Conservation (phyloP, 1,140 invertebrate species). For the Riptortus pedestris region DNA sequence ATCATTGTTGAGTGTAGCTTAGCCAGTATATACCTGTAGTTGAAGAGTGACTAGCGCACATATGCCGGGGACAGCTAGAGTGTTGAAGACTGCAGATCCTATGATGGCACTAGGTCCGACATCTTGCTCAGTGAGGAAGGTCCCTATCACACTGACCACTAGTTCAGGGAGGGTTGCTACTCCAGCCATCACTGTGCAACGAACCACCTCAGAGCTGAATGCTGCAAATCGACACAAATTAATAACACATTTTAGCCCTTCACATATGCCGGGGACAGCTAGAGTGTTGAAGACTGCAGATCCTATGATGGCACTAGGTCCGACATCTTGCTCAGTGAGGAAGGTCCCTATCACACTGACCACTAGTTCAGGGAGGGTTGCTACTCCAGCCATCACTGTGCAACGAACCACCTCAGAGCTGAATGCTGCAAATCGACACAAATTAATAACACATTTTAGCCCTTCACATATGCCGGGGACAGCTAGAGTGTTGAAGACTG, state of each 20-base stretch:
- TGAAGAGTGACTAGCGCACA: not conserved
- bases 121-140: not conserved
- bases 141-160: not conserved
- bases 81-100: constrained; percentile 14
- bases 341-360: not conserved
- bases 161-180: constrained; percentile 11
- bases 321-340: not conserved
- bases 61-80: constrained; percentile 6
- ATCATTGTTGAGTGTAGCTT: not conserved
- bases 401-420: constrained; percentile 1
- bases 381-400: not conserved
- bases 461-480: not conserved
- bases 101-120: constrained; percentile 9
- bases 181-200: not conserved
- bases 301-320: not conserved
- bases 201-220: constrained; percentile 2
- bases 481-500: not conserved
- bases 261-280: not conserved
- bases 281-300: not conserved
- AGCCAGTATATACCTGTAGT: not conserved
- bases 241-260: not conserved
- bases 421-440: not conserved
- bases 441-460: not conserved
- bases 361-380: not conserved
- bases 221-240: not conserved